Conservation (phyloP, 2,113 vertebrate species). For the Narcine bancroftii region DNA sequence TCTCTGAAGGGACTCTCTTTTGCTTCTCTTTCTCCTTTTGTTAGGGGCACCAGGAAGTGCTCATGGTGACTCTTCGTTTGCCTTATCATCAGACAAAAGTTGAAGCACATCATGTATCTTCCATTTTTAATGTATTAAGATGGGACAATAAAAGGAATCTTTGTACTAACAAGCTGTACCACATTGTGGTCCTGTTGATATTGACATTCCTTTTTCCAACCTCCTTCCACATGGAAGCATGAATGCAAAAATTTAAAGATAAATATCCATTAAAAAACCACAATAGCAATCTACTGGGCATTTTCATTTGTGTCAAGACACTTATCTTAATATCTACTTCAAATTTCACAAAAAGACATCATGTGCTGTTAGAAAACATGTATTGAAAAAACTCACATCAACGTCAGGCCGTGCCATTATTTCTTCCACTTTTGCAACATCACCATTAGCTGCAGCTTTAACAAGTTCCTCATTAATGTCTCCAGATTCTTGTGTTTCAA, state of each 20-base stretch:
- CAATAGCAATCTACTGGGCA: not conserved
- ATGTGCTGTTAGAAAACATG: not conserved
- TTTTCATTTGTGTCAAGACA: not conserved
- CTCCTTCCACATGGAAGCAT: not conserved
- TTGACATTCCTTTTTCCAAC: not conserved
- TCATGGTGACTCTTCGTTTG: too few relatives aligned
- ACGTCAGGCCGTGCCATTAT: conserved; percentile 92
- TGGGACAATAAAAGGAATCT: too few relatives aligned
- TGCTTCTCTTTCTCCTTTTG: too few relatives aligned
- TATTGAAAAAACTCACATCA: conserved; percentile 63
- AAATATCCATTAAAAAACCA: not conserved
- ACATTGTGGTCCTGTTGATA: not conserved
- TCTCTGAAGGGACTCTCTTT: too few relatives aligned
- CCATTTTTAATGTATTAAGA: too few relatives aligned
- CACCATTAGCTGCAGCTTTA: conserved; percentile 95
- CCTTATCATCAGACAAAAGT: too few relatives aligned
- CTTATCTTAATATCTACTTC: too few relatives aligned
- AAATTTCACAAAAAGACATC: not conserved
- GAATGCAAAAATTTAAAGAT: not conserved
- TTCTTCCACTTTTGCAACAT: conserved; percentile 96
- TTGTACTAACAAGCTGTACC: not conserved
- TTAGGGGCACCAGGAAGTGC: too few relatives aligned
- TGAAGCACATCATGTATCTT: too few relatives aligned
- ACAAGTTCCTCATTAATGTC: conserved; percentile 98
- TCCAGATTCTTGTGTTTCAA: conserved; percentile 97